A percentile compares a stretch with the other conserved stretches of the same genome.
Evolutionary conservation across 2,888 invertebrate species (phyloP).

Genomic region (Gymnoscelis rufifasciata): DNA sequence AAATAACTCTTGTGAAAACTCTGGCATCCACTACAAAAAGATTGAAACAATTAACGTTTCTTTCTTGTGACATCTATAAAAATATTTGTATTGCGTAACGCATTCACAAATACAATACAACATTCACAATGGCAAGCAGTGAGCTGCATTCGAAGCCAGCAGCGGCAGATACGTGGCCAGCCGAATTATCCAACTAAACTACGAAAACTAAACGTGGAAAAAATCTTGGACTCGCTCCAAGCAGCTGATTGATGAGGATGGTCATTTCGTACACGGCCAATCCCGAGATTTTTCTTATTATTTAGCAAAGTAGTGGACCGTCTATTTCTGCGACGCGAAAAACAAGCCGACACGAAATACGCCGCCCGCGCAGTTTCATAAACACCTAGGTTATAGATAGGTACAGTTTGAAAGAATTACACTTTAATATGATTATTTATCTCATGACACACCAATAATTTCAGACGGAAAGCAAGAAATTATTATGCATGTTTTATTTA

Average conservation of each 20-base stretch:
- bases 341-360: conserved; percentile 69
- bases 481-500: not conserved
- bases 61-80: conserved; percentile 22
- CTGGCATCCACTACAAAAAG: conserved; percentile 21
- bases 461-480: not conserved
- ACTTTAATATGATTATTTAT: conserved; percentile 20
- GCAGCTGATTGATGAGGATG: conserved; percentile 80
- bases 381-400: conserved; percentile 30
- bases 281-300: conserved; percentile 78
- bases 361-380: conserved; percentile 51
- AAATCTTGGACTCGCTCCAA: conserved; percentile 76
- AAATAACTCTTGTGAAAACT: conserved; percentile 18
- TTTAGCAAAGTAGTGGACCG: conserved; percentile 75
- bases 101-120: conserved; percentile 23
- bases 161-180: conserved; percentile 52
- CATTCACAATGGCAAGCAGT: conserved; percentile 29
- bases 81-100: conserved; percentile 20
- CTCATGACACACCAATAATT: not conserved
- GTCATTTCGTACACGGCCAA: conserved; percentile 79
- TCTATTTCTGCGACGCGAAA: conserved; percentile 76
- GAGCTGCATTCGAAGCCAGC: conserved; percentile 35
- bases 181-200: conserved; percentile 72
- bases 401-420: conserved; percentile 24
- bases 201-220: conserved; percentile 77
- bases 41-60: conserved; percentile 21